These are phyloP conservation scores for Sciaenops ocellatus DNA, from an alignment of 2,797 vertebrate genomes.

Conservation along the genomic window DNA sequence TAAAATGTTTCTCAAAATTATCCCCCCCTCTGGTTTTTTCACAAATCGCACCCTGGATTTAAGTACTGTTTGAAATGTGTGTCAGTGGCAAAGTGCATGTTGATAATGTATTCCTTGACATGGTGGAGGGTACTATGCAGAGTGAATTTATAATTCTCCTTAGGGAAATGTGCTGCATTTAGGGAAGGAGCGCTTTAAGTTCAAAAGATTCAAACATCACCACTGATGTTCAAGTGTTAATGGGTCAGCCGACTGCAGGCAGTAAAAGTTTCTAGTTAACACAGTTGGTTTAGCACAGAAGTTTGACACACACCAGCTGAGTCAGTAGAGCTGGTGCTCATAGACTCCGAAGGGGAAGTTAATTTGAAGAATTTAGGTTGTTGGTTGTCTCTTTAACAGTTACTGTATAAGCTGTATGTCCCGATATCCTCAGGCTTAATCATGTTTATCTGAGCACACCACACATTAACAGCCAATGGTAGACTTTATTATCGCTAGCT, in stretches of 20 bases:
- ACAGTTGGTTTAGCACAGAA: conserved; percentile 21
- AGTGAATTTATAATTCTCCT: conserved; percentile 44
- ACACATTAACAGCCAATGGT: background rate
- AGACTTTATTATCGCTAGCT: background rate
- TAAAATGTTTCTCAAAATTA: too few species aligned
- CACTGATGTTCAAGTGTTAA: conserved; percentile 19
- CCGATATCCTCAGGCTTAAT: background rate
- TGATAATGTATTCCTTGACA: conserved; percentile 37
- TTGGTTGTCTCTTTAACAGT: background rate
- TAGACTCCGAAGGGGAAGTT: conserved; percentile 12
- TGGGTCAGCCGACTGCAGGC: background rate
- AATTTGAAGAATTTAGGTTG: background rate
- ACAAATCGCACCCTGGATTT: too few species aligned
- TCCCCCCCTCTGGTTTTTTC: too few species aligned
- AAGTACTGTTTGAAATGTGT: conserved; percentile 31
- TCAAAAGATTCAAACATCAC: conserved; percentile 10
- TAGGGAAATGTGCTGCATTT: conserved; percentile 18
- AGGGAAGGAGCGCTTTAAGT: background rate
- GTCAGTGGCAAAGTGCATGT: conserved; percentile 25
- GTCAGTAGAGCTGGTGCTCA: background rate
- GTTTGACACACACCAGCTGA: conserved; percentile 13
- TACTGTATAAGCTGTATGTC: background rate
- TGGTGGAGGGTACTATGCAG: background rate
- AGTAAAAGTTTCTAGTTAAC: background rate
- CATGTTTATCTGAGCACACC: background rate